phyloP scores from a whole-genome alignment of 2,113 vertebrate species.

The Eurypyga helias region DNA sequence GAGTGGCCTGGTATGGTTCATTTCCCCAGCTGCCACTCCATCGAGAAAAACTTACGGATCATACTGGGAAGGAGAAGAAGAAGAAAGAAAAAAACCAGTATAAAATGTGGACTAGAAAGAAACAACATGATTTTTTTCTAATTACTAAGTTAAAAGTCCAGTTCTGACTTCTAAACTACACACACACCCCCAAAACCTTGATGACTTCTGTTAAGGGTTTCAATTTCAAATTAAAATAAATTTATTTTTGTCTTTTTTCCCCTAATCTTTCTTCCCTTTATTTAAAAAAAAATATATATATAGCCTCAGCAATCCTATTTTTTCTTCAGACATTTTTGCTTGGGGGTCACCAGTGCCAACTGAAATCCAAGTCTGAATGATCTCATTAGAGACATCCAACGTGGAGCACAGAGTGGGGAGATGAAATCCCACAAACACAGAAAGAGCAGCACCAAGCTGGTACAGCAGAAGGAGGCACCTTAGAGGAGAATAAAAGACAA shows the following conservation, averaged over 20 bases:
- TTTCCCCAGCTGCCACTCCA: neutral
- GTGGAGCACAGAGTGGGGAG: neutral
- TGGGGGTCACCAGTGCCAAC: neutral
- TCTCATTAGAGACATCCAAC: conserved; percentile 6
- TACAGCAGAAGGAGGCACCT: neutral
- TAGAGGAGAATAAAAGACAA: neutral
- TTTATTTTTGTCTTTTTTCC: neutral
- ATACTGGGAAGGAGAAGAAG: neutral
- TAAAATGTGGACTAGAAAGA: neutral
- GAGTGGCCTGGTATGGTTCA: neutral
- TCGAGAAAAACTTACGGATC: neutral
- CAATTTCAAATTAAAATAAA: neutral
- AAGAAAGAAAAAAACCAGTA: neutral
- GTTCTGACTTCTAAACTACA: neutral
- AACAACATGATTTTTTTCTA: fast-evolving
- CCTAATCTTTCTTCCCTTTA: fast-evolving
- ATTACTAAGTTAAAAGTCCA: neutral
- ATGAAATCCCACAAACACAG: neutral
- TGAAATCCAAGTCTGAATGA: neutral
- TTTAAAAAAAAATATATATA: neutral
- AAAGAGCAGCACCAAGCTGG: neutral
- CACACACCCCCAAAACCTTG: fast-evolving
- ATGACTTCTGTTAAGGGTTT: neutral
- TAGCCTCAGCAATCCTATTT: neutral
- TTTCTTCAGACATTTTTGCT: neutral